Base-by-base conservation (phyloP, 2,113 vertebrate species). In the Nyctereutes procyonoides region DNA sequence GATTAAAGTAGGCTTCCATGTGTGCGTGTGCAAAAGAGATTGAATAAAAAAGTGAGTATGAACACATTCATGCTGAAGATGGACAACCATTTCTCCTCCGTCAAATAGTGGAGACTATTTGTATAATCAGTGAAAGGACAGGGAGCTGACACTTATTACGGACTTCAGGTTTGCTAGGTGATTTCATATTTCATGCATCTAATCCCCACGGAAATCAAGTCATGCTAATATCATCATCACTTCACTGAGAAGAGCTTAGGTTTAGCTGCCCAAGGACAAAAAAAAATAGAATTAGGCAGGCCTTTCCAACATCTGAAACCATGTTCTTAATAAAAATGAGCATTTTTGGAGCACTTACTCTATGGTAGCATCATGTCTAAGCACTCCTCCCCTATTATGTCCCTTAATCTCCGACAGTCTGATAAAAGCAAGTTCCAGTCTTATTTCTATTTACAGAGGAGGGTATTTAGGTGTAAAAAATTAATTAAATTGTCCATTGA, bases 361-460 rank as follows among this genome's bases (percentile, higher is more conserved):
- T 56, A 16, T 32, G 48, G 15, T 38, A 53, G 14, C 8, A 88
- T 4, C 0, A 1, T 60, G 32, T 26, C 51, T 86, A n/a, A 82
- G 22, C 43, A 53, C 13, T 83, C 19, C 4, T 35, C 8, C 62
- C 14, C 8, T 16, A 10, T 62, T 17, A 53, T 80, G 24, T 56
- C 62, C 51, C 85, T 84, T 79, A 58, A 48, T 88, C 56, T 77
- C 69, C 62, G 24, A 63, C 1, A 60, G 19, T 6, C 30, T 73
- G 60, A 65, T 60, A 58, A 96, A 87, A 87, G 35, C 3, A 91
- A 32, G 2, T 76, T 88, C 51, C 48, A 82, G 22, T 80, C 16
- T 93, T 51, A 91, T 63, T 88, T 10, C 17, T 93, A 69, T 38
- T 96, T 95, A 88, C 48, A 90, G 35, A 53, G 55, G 71, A 85